Evolutionary conservation across 1,140 invertebrate genomes (phyloP).

Genomic region (Scylla paramamosain): DNA sequence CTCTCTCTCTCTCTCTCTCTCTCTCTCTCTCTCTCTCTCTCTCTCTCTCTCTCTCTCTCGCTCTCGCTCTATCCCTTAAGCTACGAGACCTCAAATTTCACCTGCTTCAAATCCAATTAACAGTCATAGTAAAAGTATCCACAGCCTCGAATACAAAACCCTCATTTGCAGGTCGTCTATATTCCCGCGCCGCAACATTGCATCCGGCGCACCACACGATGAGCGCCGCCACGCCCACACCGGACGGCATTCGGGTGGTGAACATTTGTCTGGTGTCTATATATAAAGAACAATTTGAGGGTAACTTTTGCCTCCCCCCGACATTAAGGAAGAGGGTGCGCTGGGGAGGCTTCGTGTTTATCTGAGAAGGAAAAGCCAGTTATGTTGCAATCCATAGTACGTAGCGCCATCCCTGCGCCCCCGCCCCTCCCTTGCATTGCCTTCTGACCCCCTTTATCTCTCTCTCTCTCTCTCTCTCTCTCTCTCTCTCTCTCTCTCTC

Average conservation of each 20-base stretch:
- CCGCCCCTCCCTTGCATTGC: too few relatives aligned
- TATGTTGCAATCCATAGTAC: neutral
- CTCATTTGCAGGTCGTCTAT: neutral
- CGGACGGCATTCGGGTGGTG: neutral
- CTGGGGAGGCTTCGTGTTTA: neutral
- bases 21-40: constrained; percentile 20
- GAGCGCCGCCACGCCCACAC: neutral
- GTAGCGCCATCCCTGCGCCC: neutral
- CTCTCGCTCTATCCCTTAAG: neutral
- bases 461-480: constrained; percentile 19
- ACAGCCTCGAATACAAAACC: neutral
- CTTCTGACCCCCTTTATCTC: neutral
- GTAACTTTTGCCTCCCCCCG: neutral
- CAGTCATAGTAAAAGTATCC: neutral
- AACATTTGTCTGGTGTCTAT: neutral
- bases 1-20: constrained; percentile 20
- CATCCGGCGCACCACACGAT: neutral
- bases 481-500: constrained; percentile 20
- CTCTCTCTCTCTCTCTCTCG: constrained; percentile 7
- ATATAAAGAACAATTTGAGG: neutral
- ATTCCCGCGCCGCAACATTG: neutral
- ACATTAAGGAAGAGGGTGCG: neutral
- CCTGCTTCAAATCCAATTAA: too few relatives aligned
- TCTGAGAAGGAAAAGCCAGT: neutral
- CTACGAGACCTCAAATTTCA: too few relatives aligned